phyloP scores from a whole-genome alignment of 2,888 invertebrate species.

The Falcaria lacertinaria region DNA sequence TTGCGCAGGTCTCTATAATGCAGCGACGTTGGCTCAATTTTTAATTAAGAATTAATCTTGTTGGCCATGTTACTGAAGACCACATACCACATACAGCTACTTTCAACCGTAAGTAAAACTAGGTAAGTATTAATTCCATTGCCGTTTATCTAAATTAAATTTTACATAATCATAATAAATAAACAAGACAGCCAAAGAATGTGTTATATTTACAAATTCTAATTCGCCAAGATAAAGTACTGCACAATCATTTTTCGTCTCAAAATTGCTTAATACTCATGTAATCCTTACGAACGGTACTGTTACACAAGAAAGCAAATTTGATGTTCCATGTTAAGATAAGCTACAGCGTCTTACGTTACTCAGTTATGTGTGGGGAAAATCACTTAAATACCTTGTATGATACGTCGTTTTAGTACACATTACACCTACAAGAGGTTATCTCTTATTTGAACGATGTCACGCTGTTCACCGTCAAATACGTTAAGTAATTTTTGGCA shows the following conservation, averaged over 20 bases:
- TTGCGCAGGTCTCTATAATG: too few species aligned
- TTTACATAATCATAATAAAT: too few species aligned
- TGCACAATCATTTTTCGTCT: slow-evolving; percentile 5
- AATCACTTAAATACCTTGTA: neutral
- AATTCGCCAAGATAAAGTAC: neutral
- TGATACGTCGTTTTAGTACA: neutral
- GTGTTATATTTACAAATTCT: neutral
- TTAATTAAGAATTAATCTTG: too few species aligned
- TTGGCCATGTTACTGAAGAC: too few species aligned
- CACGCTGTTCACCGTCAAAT: neutral
- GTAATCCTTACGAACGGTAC: neutral
- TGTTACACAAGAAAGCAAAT: neutral
- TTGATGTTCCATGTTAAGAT: slow-evolving; percentile 11
- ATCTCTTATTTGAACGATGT: slow-evolving; percentile 1
- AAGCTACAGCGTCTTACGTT: slow-evolving; percentile 6
- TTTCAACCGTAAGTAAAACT: too few species aligned
- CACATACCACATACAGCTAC: too few species aligned
- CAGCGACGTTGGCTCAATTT: too few species aligned
- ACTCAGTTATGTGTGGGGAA: slow-evolving; percentile 2
- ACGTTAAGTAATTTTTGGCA: neutral
- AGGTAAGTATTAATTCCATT: too few species aligned
- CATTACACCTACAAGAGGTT: neutral
- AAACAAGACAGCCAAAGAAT: neutral
- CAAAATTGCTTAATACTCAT: neutral
- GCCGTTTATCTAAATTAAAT: too few species aligned